Conservation (phyloP, 2,888 invertebrate species). For the Lissonota sp. region DNA sequence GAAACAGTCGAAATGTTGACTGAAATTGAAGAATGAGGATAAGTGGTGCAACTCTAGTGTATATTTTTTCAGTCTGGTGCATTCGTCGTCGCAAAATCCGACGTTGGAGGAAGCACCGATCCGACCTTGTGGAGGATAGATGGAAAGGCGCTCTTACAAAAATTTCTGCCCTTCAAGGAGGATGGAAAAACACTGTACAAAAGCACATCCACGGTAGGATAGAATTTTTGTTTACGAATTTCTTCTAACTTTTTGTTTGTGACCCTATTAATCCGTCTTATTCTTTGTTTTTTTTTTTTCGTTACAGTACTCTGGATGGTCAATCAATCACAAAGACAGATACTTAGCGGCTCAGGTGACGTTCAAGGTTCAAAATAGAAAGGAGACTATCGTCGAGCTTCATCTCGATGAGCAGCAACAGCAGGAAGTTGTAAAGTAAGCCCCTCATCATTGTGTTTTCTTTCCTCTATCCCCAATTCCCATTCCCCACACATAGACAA, state of each 20-base stretch:
- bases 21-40: no score
- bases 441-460: constrained; percentile 25
- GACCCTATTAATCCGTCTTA: background rate
- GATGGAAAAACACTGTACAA: constrained; percentile 85
- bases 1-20: no score
- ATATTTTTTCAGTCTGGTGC: constrained; percentile 84
- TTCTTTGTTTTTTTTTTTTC: constrained; percentile 27
- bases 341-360: constrained; percentile 84
- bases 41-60: no score
- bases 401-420: constrained; percentile 79
- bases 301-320: constrained; percentile 85
- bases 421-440: constrained; percentile 80
- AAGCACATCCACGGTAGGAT: constrained; percentile 85
- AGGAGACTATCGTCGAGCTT: constrained; percentile 85
- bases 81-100: constrained; percentile 86
- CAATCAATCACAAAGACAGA: constrained; percentile 83
- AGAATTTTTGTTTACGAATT: constrained; percentile 12
- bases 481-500: background rate
- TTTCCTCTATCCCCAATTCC: constrained; percentile 11
- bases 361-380: constrained; percentile 84
- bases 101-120: constrained; percentile 84
- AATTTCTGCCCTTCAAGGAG: constrained; percentile 86
- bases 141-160: constrained; percentile 86
- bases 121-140: constrained; percentile 87
- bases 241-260: constrained; percentile 2